Evolutionary conservation across 1,140 invertebrate genomes (phyloP).

Genomic region (Drosophila funebris): DNA sequence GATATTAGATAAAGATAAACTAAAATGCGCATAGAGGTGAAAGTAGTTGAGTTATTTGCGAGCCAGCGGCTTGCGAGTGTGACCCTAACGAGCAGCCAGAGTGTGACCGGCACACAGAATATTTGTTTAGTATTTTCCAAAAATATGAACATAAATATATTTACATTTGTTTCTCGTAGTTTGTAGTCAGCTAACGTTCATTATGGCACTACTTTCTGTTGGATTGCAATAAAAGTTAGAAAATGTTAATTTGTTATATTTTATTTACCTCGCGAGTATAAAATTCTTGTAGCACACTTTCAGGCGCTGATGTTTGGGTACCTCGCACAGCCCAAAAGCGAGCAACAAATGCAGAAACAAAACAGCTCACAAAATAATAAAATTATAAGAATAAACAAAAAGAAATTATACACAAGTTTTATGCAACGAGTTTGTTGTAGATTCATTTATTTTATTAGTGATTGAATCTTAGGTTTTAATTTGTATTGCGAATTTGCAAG

Average conservation of each 20-base stretch:
- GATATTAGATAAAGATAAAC: slow-evolving; percentile 61
- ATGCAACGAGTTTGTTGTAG: slow-evolving; percentile 63
- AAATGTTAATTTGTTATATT: too few relatives aligned
- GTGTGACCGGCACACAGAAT: slow-evolving; percentile 14
- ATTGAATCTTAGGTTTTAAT: slow-evolving; percentile 36
- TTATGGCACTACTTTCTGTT: background rate
- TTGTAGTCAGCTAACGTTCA: slow-evolving; percentile 35
- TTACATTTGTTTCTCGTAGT: slow-evolving; percentile 48
- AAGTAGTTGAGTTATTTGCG: slow-evolving; percentile 48
- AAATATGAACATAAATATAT: background rate
- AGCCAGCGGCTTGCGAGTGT: slow-evolving; percentile 34
- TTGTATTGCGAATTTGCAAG: slow-evolving; percentile 8
- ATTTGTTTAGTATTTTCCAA: slow-evolving; percentile 22
- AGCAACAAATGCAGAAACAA: slow-evolving; percentile 19
- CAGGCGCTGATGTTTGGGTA: slow-evolving; percentile 16
- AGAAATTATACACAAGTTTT: slow-evolving; percentile 38
- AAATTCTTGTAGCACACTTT: slow-evolving; percentile 43
- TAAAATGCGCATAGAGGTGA: slow-evolving; percentile 75
- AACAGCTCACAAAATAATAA: slow-evolving; percentile 19
- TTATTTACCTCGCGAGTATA: background rate
- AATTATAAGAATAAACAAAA: background rate
- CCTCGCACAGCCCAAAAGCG: slow-evolving; percentile 45
- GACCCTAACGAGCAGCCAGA: slow-evolving; percentile 8
- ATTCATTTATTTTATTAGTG: slow-evolving; percentile 39
- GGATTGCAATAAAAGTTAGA: background rate